Conservation (phyloP, 1,140 invertebrate genomes). For the Calliopsis andreniformis region DNA sequence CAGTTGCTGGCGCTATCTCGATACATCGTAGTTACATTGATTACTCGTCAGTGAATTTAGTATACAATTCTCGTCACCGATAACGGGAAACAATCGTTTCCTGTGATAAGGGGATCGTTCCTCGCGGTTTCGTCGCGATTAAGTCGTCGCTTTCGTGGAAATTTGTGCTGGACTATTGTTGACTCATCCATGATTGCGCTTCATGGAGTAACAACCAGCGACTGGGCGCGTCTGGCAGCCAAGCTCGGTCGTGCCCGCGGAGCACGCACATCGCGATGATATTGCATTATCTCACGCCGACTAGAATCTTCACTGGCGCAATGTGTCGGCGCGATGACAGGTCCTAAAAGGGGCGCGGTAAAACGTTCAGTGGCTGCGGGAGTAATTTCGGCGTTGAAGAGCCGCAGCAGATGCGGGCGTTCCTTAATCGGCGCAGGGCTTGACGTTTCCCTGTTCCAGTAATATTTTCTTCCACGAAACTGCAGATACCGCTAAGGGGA, state of each 20-base stretch:
- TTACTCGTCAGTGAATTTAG: not conserved
- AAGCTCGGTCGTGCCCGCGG: not conserved
- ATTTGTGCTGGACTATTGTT: conserved; percentile 24
- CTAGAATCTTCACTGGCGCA: not conserved
- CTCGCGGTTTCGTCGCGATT: conserved; percentile 4
- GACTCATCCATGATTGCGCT: conserved; percentile 23
- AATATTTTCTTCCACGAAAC: too few relatives aligned
- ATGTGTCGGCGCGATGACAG: conserved; percentile 7
- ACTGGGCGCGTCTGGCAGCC: conserved; percentile 16
- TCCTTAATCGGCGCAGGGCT: conserved; percentile 70
- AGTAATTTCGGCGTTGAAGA: conserved; percentile 21
- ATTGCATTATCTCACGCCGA: conserved; percentile 21
- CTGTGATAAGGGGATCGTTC: not conserved
- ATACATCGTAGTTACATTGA: not conserved
- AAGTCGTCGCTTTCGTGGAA: conserved; percentile 19
- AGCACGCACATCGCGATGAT: conserved; percentile 26
- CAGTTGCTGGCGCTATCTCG: not conserved
- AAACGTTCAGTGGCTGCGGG: not conserved
- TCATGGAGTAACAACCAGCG: conserved; percentile 33
- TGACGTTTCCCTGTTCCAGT: conserved; percentile 23
- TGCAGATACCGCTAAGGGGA: too few relatives aligned
- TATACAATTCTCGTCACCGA: not conserved
- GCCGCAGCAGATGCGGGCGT: conserved; percentile 4
- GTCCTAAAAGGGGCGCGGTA: conserved; percentile 15
- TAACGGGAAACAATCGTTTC: not conserved